These are phyloP conservation scores for Yponomeuta cagnagella DNA, from an alignment of 2,888 invertebrate species.

Conservation along the genomic window DNA sequence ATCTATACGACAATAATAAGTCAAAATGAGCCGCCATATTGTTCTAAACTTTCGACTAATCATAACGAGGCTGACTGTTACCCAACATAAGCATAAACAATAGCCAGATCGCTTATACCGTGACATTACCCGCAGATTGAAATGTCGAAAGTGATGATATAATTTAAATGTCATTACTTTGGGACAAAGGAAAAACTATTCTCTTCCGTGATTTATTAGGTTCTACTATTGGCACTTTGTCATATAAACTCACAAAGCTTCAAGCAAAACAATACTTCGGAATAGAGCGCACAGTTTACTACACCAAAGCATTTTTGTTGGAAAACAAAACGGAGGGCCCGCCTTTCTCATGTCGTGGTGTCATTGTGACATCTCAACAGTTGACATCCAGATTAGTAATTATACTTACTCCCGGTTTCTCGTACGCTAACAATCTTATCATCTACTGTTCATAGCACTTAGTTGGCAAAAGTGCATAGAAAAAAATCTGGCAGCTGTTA, in stretches of 20 bases:
- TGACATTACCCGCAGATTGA: constrained; percentile 1
- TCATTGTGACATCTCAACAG: background rate
- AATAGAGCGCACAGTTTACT: background rate
- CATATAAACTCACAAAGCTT: background rate
- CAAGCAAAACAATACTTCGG: no score
- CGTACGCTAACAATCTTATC: no score
- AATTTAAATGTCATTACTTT: constrained; percentile 2
- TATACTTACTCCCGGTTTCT: background rate
- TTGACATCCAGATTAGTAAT: background rate
- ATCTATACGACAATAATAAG: background rate
- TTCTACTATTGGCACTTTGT: background rate
- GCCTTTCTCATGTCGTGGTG: background rate
- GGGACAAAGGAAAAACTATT: background rate
- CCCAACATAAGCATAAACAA: background rate
- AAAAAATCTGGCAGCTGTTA: no score
- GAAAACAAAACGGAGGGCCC: background rate
- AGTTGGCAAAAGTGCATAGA: no score
- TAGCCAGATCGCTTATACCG: background rate
- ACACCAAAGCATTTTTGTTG: background rate
- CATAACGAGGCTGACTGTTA: background rate
- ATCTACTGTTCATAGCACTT: no score
- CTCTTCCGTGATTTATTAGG: background rate
- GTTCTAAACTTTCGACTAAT: background rate
- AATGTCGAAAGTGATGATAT: constrained; percentile 3
- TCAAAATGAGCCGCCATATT: background rate